These are phyloP conservation scores for Microcebus jonahi DNA, from an alignment of 2,113 vertebrate species.

Conservation along the genomic window DNA sequence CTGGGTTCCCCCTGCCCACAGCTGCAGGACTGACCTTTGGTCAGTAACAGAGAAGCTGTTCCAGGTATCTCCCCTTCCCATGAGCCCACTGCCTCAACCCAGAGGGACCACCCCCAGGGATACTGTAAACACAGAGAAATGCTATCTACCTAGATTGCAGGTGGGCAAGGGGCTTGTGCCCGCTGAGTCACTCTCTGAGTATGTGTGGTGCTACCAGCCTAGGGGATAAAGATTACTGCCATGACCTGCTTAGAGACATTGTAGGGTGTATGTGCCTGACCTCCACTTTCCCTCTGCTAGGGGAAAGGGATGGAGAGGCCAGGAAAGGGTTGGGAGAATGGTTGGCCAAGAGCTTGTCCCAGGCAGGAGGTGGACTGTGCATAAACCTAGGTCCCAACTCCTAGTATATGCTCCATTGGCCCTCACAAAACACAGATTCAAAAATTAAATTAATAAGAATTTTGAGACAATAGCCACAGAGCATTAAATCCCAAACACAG, in stretches of 20 bases:
- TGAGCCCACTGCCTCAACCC: not conserved
- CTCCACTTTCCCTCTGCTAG: not conserved
- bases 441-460: conserved; percentile 5
- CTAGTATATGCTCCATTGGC: not conserved
- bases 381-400: not conserved
- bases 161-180: not conserved
- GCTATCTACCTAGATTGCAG: not conserved
- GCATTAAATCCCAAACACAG: not conserved
- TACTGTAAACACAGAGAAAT: not conserved
- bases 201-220: not conserved
- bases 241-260: not conserved
- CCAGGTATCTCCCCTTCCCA: not conserved
- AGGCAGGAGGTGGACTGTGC: not conserved
- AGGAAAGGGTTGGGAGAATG: not conserved
- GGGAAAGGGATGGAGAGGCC: not conserved
- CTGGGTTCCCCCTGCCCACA: not conserved
- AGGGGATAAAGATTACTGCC: not conserved
- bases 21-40: not conserved
- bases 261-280: not conserved
- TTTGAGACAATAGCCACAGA: not conserved
- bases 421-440: conserved; percentile 2
- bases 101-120: not conserved
- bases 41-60: not conserved
- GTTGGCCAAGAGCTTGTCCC: not conserved
- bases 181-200: not conserved